Evolutionary conservation across 2,888 invertebrate genomes (phyloP), one percentile per base, ranked within the genome.

Genomic region (Machimus atricapillus): DNA sequence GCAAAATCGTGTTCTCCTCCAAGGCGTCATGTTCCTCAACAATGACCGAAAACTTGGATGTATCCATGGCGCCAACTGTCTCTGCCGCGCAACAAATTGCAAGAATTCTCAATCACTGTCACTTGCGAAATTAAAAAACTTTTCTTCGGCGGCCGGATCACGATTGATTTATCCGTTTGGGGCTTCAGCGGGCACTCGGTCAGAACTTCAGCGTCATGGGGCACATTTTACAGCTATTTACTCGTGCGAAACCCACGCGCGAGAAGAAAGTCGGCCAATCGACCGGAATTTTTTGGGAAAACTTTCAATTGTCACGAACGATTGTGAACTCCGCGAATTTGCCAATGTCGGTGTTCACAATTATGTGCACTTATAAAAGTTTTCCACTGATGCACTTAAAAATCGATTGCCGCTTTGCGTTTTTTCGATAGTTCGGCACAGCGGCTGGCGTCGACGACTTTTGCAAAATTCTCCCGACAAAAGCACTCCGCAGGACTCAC

Each of bases 101-200:
- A 40, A 37, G 77, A 79, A 79, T 37, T 79, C 81, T 56, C 46
- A 81, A 52, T 81, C 81, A 81, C 31, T 81, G 81, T 56, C 81
- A 81, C 81, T 81, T 76, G 76, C 76, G 40, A 76, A 76, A 76
- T 76, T 76, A 76, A 9, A 19, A 37, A 37, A n/a, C 27, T 76
- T 37, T 37, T 76, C 37, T n/a, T 34, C 66, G 1, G 19, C 27
- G 27, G 56, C 19, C 52, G 52, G 66, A 66, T 1, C 23, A 27
- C 66, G 27, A 19, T 12, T 66, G 12, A 27, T 66, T 23, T 23
- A 34, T 3, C 23, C 0, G 9, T 66, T n/a, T 23, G 66, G 23
- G 66, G n/a, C 52, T 52, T n/a, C 5, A n/a, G n/a, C 52, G n/a
- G n/a, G n/a, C 14, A 46, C 4, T 46, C 12, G 16, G 14, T 46